Conservation (phyloP, 2,113 vertebrate genomes). For the Corythoichthys intestinalis region DNA sequence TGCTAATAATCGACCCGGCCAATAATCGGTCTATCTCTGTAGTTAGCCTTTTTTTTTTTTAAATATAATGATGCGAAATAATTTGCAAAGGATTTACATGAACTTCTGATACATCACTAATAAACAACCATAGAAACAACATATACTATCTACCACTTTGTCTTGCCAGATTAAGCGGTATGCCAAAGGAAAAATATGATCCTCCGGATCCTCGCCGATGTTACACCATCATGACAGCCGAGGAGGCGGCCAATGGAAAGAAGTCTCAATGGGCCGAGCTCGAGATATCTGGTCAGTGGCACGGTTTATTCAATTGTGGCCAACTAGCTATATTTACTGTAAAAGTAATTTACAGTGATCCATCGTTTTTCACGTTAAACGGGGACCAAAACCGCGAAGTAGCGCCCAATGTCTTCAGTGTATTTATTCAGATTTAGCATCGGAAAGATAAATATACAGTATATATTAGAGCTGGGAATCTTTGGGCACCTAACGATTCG, state of each 20-base stretch:
- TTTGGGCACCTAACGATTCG: too few species aligned
- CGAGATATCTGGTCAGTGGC: slow-evolving; percentile 92
- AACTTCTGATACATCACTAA: background rate
- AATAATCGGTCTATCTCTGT: too few species aligned
- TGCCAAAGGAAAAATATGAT: slow-evolving; percentile 99
- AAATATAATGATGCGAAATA: too few species aligned
- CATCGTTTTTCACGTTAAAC: too few species aligned
- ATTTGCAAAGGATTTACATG: too few species aligned
- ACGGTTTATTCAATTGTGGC: background rate
- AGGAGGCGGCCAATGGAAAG: slow-evolving; percentile 95
- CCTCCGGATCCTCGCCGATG: slow-evolving; percentile 97
- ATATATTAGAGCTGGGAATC: too few species aligned
- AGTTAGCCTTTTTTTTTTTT: too few species aligned
- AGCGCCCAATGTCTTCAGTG: too few species aligned
- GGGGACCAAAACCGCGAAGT: too few species aligned
- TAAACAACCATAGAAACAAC: background rate
- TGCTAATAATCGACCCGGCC: too few species aligned
- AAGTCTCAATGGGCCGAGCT: slow-evolving; percentile 97
- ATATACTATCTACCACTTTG: background rate
- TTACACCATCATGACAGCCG: slow-evolving; percentile 99
- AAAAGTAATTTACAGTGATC: background rate
- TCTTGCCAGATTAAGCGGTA: slow-evolving; percentile 88
- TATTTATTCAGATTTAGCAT: too few species aligned
- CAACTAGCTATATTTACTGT: background rate
- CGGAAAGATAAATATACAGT: too few species aligned